Conservation (phyloP, 2,888 invertebrate genomes). For the Anarsia innoxiella region DNA sequence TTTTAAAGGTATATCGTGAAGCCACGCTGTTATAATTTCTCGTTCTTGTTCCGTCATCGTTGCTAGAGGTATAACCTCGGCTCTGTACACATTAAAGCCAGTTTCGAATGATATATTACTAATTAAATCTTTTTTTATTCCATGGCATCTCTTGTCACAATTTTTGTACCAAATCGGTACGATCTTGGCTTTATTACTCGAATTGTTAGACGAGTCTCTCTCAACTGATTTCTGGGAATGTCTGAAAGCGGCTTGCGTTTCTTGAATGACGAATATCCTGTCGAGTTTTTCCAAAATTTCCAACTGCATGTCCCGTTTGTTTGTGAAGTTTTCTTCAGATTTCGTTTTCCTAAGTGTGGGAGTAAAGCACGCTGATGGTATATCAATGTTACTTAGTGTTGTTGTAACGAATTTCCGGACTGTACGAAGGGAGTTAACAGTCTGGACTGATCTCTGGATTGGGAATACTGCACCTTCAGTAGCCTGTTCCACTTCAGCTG, state of each 20-base stretch:
- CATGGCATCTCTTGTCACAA: neutral
- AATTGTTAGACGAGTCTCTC: no score
- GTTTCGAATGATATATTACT: neutral
- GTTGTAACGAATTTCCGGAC: conserved; percentile 31
- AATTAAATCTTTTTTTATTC: neutral
- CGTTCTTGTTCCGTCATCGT: no score
- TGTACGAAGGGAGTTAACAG: conserved; percentile 21
- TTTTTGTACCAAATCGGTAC: no score
- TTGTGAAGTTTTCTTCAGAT: conserved; percentile 5
- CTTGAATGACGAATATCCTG: neutral
- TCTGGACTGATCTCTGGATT: conserved; percentile 21
- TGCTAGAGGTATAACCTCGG: no score
- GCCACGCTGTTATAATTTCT: conserved; percentile 32
- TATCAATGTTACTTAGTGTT: conserved; percentile 29
- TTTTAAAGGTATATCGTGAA: conserved; percentile 29
- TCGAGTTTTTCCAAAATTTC: neutral
- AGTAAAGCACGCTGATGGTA: conserved; percentile 12
- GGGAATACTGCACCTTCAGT: conserved; percentile 22
- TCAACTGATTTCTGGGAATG: no score
- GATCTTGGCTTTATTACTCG: no score
- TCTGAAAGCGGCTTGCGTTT: no score
- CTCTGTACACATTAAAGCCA: conserved; percentile 4
- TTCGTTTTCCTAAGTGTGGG: conserved; percentile 21
- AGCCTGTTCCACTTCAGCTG: conserved; percentile 23
- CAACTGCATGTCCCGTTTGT: neutral